phyloP scores from a whole-genome alignment of 2,888 invertebrate species.

The Thymelicus sylvestris region DNA sequence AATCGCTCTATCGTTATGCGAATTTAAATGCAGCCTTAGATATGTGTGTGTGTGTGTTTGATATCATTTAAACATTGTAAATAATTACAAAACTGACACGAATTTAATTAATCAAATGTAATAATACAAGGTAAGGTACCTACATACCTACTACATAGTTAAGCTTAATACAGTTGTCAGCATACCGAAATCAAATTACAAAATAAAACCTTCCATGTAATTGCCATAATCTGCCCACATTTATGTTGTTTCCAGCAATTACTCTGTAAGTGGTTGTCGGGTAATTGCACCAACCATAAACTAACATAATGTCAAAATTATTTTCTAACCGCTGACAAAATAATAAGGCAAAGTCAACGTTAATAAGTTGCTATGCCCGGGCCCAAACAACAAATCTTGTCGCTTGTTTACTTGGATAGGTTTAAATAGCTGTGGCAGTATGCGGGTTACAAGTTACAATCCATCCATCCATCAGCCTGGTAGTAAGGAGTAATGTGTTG shows the following conservation, averaged over 20 bases:
- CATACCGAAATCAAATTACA: slow-evolving; percentile 36
- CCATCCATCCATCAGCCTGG: too few species aligned
- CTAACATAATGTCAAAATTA: slow-evolving; percentile 37
- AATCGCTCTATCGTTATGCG: too few species aligned
- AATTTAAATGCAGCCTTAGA: too few species aligned
- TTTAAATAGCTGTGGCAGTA: neutral
- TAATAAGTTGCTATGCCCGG: slow-evolving; percentile 17
- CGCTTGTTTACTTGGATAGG: neutral
- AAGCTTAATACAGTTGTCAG: slow-evolving; percentile 32
- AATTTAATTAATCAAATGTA: neutral
- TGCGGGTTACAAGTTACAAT: neutral
- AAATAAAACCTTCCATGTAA: slow-evolving; percentile 36
- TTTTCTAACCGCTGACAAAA: slow-evolving; percentile 38
- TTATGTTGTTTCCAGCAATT: slow-evolving; percentile 32
- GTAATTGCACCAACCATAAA: slow-evolving; percentile 33
- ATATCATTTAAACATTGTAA: too few species aligned
- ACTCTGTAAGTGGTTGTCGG: slow-evolving; percentile 33
- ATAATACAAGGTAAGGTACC: too few species aligned
- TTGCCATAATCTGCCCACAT: slow-evolving; percentile 35
- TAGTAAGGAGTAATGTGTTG: too few species aligned
- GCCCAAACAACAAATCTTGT: slow-evolving; percentile 32
- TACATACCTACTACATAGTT: neutral
- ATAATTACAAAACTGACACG: too few species aligned
- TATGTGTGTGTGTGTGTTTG: too few species aligned
- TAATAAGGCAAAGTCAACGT: slow-evolving; percentile 25